phyloP scores from a whole-genome alignment of 2,797 vertebrate species.

The Phataginus tricuspis region DNA sequence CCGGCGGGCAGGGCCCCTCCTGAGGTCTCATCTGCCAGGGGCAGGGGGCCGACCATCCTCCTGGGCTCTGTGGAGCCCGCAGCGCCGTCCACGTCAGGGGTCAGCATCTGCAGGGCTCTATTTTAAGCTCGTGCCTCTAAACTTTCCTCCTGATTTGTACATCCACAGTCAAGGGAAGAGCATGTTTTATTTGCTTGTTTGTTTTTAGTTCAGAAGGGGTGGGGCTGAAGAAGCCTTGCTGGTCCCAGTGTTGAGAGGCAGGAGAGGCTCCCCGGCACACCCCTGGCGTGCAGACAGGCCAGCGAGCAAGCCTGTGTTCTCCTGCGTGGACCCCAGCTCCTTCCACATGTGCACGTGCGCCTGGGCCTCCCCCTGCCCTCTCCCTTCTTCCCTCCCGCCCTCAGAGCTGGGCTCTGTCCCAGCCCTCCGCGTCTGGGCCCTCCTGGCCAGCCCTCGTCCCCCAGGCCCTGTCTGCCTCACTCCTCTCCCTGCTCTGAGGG shows the following conservation, averaged over 20 bases:
- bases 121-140: not conserved
- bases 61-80: not conserved
- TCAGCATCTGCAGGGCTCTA: not conserved
- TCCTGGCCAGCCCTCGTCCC: not conserved
- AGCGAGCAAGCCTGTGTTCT: no score
- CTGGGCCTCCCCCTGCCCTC: rapidly evolving
- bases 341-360: not conserved
- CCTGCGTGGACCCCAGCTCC: no score
- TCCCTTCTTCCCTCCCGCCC: not conserved
- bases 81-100: not conserved
- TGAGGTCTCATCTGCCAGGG: not conserved
- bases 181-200: not conserved
- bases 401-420: not conserved
- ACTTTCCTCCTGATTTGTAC: not conserved
- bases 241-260: not conserved
- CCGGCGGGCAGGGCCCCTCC: rapidly evolving
- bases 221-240: not conserved
- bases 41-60: not conserved
- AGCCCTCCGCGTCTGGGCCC: not conserved
- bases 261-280: no score
- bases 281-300: no score
- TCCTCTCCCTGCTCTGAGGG: not conserved
- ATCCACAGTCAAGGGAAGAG: not conserved
- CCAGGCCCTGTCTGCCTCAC: not conserved
- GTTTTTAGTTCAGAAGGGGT: not conserved